Conservation (phyloP, 2,888 invertebrate genomes). For the Microchrysa polita region DNA sequence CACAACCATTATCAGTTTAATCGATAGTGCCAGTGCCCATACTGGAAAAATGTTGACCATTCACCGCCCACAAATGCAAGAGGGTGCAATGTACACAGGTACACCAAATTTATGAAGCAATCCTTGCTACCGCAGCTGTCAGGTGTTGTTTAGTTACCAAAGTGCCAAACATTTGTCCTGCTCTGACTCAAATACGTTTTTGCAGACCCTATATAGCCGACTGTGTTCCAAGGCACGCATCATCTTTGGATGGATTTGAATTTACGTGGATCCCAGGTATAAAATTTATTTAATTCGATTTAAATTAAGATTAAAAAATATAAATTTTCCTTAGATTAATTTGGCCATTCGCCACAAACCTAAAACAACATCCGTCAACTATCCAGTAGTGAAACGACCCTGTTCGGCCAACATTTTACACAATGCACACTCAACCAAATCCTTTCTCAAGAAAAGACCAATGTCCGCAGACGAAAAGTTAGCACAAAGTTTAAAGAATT, state of each 20-base stretch:
- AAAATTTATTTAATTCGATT: too few relatives aligned
- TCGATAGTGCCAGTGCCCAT: slow-evolving; percentile 24
- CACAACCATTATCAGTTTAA: slow-evolving; percentile 25
- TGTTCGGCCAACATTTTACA: slow-evolving; percentile 57
- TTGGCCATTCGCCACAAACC: slow-evolving; percentile 62
- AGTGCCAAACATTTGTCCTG: slow-evolving; percentile 20
- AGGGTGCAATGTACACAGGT: not conserved
- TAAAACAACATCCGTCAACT: slow-evolving; percentile 57
- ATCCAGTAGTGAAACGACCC: slow-evolving; percentile 58
- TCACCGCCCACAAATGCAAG: not conserved
- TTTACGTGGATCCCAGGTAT: slow-evolving; percentile 63
- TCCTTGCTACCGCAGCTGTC: slow-evolving; percentile 24
- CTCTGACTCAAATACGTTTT: not conserved
- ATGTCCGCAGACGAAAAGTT: slow-evolving; percentile 62
- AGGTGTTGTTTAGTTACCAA: slow-evolving; percentile 40
- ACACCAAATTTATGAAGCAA: slow-evolving; percentile 22
- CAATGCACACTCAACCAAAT: slow-evolving; percentile 55
- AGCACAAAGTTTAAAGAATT: slow-evolving; percentile 53
- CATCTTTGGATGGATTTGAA: slow-evolving; percentile 61
- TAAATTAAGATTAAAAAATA: too few relatives aligned
- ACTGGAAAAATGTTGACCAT: too few relatives aligned
- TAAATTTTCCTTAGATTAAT: slow-evolving; percentile 59
- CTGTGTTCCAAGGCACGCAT: not conserved
- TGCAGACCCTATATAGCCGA: not conserved
- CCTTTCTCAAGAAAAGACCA: slow-evolving; percentile 57